Base-by-base conservation (phyloP, 2,888 invertebrate genomes). In the Tholera decimalis region DNA sequence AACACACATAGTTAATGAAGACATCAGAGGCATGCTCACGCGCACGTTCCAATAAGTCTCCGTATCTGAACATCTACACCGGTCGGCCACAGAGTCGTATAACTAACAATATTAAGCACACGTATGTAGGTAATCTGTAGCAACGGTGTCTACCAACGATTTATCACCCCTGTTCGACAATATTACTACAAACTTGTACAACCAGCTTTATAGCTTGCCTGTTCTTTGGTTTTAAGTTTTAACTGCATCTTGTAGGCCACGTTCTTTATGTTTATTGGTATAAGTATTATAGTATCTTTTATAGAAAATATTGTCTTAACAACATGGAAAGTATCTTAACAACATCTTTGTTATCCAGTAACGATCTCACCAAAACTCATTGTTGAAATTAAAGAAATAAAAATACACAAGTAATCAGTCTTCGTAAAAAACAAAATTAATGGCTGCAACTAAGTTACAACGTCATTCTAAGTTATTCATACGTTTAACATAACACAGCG, bases 41-140 rank as follows among this genome's bases (percentile, higher is more conserved):
- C 39, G 57, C 66, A 53, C 64, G 64, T 69, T 78, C 64, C 63
- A 54, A 46, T 67, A 73, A 77, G 63, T 57, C 51, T 58, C 75
- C 77, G 58, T 85, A 86, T 86, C 82, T 63, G 75, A 70, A 62
- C 73, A 86, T 85, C 85, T 83, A 78, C 79, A 77, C 61, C 22
- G 37, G 77, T 55, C 26, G 39, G 35, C 30, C 46, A 47, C 22
- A 47, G 46, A 51, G 11, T 51, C 8, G 41, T 58, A 55, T 64
- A 55, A 37, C 50, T 63, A 55, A 58, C 37, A 39, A 51, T 47
- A 77, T 46, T 55, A 39, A 15, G n/a, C n/a, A 9, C 20, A 46
- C 6, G 37, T 37, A 39, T 39, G 33, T 43, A 43, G 54, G 39
- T 73, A 57, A 59, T 56, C 43, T 79, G 69, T 74, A 44, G 59